Base-by-base conservation (phyloP, 2,888 invertebrate species). In the Pedicia rivosa region DNA sequence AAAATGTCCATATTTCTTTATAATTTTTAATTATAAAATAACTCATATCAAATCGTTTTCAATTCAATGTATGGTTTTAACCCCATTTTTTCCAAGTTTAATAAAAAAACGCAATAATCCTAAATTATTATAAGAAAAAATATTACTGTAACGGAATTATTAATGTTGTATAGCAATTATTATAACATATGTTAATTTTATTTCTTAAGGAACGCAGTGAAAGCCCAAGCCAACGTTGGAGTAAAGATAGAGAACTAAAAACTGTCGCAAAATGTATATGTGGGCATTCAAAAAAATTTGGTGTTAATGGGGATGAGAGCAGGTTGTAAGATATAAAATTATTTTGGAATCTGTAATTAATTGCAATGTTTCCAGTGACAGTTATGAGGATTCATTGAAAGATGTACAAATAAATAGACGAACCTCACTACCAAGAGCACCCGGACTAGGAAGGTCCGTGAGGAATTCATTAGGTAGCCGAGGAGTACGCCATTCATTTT, bases 371-470 rank as follows among this genome's bases (percentile, higher is more conserved):
- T 55, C 38, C 57, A 74, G 70, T 49, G 78, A 78, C 58, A 82
- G 80, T 51, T 83, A 83, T 55, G 83, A 83, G 59, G 83, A 83
- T 51, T 82, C 82, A 0, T 59, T 83, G 27, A 82, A 82, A 54
- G 59, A 61, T 36, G 54, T 32, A n/a, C 20, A 29, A 26, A 25
- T 37, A 4, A 17, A 34, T 5, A 28, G 34, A 8, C 38, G 30
- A 22, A 39, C 34, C 15, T 35, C 41, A 15, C 37, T 41, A 14
- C 39, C 38, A 32, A 25, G 32, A 13, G 28, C 27, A n/a, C 26
- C 15, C 20, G 17, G 14, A 3, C 16, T 35, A n/a, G 17, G 36
- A 12, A 36, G 15, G 27, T 36, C 29, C 32, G 33, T 10, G 38
- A 19, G 44, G 50, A 35, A 53, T 55, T 5, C 51, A 50, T 36